Conservation (phyloP, 2,113 vertebrate species). For the Petroica traversi region DNA sequence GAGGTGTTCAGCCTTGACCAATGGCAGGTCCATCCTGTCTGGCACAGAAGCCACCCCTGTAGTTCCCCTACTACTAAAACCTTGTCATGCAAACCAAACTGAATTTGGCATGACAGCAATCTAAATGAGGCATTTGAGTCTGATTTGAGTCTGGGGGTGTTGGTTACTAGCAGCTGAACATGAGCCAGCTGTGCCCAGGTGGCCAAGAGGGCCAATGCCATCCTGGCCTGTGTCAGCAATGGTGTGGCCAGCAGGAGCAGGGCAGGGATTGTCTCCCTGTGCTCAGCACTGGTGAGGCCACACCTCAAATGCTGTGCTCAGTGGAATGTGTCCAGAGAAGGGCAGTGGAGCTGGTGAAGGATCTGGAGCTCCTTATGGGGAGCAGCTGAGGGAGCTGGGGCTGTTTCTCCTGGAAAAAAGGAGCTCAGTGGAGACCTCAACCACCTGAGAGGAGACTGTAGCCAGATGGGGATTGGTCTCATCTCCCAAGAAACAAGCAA, state of each 20-base stretch:
- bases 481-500: background rate
- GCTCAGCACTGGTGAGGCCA: background rate
- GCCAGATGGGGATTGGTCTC: rapidly evolving
- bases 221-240: background rate
- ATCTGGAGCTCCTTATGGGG: background rate
- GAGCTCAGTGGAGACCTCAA: background rate
- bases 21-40: background rate
- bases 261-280: background rate
- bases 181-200: background rate
- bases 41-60: background rate
- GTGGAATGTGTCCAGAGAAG: background rate
- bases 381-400: background rate
- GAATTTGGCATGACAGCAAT: background rate
- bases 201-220: background rate
- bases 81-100: background rate
- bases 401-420: background rate
- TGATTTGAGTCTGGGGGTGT: background rate
- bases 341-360: background rate
- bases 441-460: background rate
- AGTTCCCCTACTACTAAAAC: background rate
- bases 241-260: background rate
- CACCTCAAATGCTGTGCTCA: background rate
- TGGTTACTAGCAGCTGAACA: background rate
- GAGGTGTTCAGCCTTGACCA: background rate
- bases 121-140: background rate